A percentile compares a stretch with the other conserved stretches of the same genome.
Conservation (phyloP, 1,140 invertebrate genomes). For the Orussus abietinus region DNA sequence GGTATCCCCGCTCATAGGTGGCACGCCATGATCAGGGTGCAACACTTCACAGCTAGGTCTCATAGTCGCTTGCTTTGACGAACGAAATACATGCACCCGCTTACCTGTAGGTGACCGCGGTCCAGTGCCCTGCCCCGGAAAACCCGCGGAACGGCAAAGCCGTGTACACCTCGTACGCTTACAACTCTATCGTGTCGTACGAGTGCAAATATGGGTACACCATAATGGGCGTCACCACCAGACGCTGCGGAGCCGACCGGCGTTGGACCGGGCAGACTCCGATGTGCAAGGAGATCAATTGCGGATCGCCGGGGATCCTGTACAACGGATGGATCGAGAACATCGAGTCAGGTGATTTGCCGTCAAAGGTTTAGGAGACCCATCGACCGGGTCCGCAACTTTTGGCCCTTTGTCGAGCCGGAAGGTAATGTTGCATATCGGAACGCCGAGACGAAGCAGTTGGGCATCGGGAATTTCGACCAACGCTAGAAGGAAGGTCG, state of each 20-base stretch:
- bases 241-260: conserved; percentile 85
- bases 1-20: too few relatives aligned
- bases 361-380: too few relatives aligned
- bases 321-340: conserved; percentile 96
- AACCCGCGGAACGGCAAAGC: conserved; percentile 87
- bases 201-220: conserved; percentile 90
- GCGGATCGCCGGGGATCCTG: conserved; percentile 81
- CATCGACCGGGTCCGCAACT: not conserved
- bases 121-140: conserved; percentile 83
- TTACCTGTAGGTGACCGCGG: conserved; percentile 68
- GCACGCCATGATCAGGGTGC: too few relatives aligned
- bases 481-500: too few relatives aligned
- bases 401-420: conserved; percentile 1
- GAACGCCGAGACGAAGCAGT: too few relatives aligned
- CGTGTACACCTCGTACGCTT: conserved; percentile 87
- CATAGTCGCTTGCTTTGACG: too few relatives aligned
- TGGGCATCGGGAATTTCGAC: too few relatives aligned
- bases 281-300: conserved; percentile 93
- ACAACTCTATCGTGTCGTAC: conserved; percentile 90
- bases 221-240: conserved; percentile 79
- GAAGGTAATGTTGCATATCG: too few relatives aligned
- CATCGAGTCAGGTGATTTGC: conserved; percentile 64
- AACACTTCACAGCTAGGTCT: too few relatives aligned
- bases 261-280: conserved; percentile 87
- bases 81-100: too few relatives aligned